Evolutionary conservation across 2,113 vertebrate genomes (phyloP).

Genomic region (Corythaixoides concolor): DNA sequence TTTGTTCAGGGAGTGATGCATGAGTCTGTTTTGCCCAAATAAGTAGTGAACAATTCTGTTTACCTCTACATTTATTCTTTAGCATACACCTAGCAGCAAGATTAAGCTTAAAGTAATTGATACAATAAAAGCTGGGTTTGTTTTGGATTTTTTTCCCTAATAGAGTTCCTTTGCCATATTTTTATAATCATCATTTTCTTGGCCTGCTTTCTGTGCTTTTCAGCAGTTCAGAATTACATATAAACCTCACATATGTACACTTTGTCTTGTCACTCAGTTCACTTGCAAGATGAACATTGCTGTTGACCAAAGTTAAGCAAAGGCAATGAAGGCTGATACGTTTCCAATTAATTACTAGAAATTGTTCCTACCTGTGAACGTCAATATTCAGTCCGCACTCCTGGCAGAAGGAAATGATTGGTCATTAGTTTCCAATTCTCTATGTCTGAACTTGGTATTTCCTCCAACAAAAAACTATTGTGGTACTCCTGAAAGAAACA

Average conservation of each 20-base stretch:
- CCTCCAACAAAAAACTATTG: background rate
- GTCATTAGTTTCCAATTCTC: background rate
- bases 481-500: background rate
- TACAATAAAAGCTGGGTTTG: background rate
- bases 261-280: background rate
- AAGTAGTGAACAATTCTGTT: background rate
- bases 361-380: background rate
- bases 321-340: background rate
- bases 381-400: background rate
- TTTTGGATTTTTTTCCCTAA: background rate
- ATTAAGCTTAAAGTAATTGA: background rate
- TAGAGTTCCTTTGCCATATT: background rate
- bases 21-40: background rate
- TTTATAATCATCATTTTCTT: background rate
- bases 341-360: conserved; percentile 19
- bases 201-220: background rate
- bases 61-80: background rate
- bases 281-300: background rate
- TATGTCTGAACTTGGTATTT: background rate
- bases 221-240: background rate
- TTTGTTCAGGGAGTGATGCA: background rate
- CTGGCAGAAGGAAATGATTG: background rate
- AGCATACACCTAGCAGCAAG: background rate
- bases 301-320: conserved; percentile 29
- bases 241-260: background rate